Percentiles rank a stretch among this genome's conserved stretches.
Evolutionary conservation across 2,888 invertebrate species (phyloP).

Genomic region (Gerris lacustris): DNA sequence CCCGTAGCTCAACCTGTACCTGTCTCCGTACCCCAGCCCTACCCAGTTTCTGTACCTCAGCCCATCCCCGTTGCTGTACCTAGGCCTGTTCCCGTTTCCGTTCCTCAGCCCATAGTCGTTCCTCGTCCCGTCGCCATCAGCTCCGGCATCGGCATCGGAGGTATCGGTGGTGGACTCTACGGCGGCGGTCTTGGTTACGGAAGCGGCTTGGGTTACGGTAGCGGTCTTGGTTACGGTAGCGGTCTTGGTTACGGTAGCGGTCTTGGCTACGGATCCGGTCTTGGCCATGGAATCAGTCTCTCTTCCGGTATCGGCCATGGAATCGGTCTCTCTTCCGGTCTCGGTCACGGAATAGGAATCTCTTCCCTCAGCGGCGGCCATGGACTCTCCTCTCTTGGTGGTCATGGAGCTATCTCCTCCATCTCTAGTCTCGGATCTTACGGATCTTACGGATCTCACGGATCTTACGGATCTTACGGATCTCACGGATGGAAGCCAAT

Average conservation of each 20-base stretch:
- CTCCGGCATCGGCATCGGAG: conserved; percentile 11
- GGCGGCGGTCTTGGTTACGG: conserved; percentile 12
- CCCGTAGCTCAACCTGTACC: conserved; percentile 19
- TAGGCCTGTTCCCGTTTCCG: conserved; percentile 18
- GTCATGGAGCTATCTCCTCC: not conserved
- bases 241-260: conserved; percentile 9
- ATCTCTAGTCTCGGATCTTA: not conserved
- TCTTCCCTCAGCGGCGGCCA: not conserved
- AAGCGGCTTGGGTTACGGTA: conserved; percentile 17
- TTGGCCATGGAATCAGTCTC: not conserved
- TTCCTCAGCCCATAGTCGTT: conserved; percentile 16
- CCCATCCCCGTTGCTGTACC: conserved; percentile 19
- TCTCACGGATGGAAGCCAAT: not conserved
- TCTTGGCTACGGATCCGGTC: not conserved
- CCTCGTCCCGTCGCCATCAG: conserved; percentile 15
- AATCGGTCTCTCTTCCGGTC: not conserved
- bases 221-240: conserved; percentile 1
- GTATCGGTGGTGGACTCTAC: not conserved
- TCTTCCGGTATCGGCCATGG: not conserved
- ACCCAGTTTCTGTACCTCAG: conserved; percentile 14
- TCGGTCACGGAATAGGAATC: not conserved
- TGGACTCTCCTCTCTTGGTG: not conserved
- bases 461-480: too few species aligned
- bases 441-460: not conserved
- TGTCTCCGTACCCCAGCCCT: conserved; percentile 15